A percentile compares a stretch with the other conserved stretches of the same genome.
Conservation (phyloP, 2,888 invertebrate species). For the Rhyacophila evoluta region DNA sequence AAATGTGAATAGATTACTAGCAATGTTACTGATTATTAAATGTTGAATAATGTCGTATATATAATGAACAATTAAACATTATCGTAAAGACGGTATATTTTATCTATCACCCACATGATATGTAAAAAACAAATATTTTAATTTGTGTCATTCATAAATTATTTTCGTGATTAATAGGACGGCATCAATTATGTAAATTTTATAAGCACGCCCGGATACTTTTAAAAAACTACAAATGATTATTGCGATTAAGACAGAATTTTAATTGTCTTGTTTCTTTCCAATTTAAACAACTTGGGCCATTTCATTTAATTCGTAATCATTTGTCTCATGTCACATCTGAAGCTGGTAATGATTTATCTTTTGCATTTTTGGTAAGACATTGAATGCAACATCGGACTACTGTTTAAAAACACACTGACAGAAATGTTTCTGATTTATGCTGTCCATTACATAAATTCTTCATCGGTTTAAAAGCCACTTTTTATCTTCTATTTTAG, state of each 20-base stretch:
- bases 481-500: background rate
- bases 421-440: background rate
- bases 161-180: background rate
- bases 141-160: too few species aligned
- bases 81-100: too few species aligned
- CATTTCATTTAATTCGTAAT: background rate
- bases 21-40: too few species aligned
- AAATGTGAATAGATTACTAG: too few species aligned
- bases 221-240: background rate
- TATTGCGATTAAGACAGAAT: background rate
- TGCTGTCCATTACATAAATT: background rate
- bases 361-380: background rate
- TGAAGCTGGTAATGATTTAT: background rate
- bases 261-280: slow-evolving; percentile 22
- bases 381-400: background rate
- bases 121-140: too few species aligned
- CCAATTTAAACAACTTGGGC: background rate
- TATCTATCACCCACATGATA: too few species aligned
- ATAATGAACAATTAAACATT: too few species aligned
- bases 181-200: background rate
- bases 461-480: background rate
- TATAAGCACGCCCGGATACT: background rate
- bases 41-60: too few species aligned
- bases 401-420: background rate
- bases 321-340: slow-evolving; percentile 8